phyloP scores from a whole-genome alignment of 2,797 vertebrate species.

The Falco cherrug region DNA sequence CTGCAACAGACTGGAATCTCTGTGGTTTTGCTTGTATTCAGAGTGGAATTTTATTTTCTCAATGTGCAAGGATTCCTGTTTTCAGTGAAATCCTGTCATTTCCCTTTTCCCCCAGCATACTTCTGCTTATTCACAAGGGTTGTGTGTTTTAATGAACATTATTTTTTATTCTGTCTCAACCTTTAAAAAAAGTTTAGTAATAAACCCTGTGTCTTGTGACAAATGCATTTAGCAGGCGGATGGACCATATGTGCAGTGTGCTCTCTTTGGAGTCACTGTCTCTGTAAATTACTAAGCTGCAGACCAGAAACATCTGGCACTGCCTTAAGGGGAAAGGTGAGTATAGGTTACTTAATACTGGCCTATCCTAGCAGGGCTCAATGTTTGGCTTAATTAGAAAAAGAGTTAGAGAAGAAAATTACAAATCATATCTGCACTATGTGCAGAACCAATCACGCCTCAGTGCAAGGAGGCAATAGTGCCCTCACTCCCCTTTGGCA shows the following conservation, averaged over 20 bases:
- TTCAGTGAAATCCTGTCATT: not conserved
- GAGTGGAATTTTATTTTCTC: not conserved
- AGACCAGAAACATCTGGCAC: not conserved
- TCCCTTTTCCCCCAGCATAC: not conserved
- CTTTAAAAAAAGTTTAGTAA: constrained; percentile 8
- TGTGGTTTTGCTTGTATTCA: not conserved
- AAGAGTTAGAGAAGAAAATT: not conserved
- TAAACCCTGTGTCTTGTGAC: not conserved
- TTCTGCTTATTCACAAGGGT: not conserved
- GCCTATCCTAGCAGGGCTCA: not conserved
- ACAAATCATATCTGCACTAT: not conserved
- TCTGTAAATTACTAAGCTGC: not conserved
- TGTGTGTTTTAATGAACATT: not conserved
- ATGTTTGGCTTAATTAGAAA: not conserved
- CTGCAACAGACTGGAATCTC: not conserved
- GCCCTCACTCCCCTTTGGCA: not conserved
- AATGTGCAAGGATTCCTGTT: not conserved
- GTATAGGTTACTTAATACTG: not conserved
- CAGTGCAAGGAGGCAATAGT: not conserved
- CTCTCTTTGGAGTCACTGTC: not conserved
- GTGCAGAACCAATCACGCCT: not conserved
- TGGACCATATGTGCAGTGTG: not conserved
- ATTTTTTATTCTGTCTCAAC: not conserved
- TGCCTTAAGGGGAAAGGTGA: not conserved
- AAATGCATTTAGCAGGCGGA: not conserved